Evolutionary conservation across 2,888 invertebrate species (phyloP), one percentile per base, ranked within the genome.

Genomic region (Boloria euphrosyne): DNA sequence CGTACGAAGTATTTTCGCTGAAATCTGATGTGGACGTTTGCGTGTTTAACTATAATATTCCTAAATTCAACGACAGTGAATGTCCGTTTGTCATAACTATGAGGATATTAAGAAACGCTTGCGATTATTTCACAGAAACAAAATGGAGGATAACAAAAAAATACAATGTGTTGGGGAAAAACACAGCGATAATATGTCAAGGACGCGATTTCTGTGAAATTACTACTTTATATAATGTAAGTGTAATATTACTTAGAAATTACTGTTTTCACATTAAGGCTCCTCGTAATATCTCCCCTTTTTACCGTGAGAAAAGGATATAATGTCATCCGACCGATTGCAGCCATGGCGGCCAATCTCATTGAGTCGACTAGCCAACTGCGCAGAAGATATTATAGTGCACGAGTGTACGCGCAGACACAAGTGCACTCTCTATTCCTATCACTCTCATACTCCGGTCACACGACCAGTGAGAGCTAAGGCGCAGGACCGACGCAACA

Each of bases 71-170:
- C 3, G 6, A 59, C 0, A 87, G 86, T 58, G 31, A 38, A 38
- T 38, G 31, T n/a, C 80, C 82, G 0, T 65, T 68, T 0, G 43
- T 71, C 0, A 75, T 82, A 3, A 78, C 71, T 5, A 75, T 79
- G 0, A 63, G 66, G 0, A 81, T 85, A 18, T 46, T 89, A 5
- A 72, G 75, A 31, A 69, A 70, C 0, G 70, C 71, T 0, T 89
- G 88, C 59, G 78, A 81, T 52, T 84, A 88, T 65, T 87, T 87
- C 0, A 82, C 86, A 0, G 75, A 79, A 22, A 89, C 89, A 0
- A 72, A 70, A 44, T 83, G 80, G 78, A 71, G 71, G 0, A 75
- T 89, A 10, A 76, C 63, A 1, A 75, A 72, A 16, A 74, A 74
- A 57, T 84, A 78, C 0, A 51, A 68, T 0, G 60, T 67, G 74